phyloP scores from a whole-genome alignment of 2,797 vertebrate species.

The Coluber constrictor region DNA sequence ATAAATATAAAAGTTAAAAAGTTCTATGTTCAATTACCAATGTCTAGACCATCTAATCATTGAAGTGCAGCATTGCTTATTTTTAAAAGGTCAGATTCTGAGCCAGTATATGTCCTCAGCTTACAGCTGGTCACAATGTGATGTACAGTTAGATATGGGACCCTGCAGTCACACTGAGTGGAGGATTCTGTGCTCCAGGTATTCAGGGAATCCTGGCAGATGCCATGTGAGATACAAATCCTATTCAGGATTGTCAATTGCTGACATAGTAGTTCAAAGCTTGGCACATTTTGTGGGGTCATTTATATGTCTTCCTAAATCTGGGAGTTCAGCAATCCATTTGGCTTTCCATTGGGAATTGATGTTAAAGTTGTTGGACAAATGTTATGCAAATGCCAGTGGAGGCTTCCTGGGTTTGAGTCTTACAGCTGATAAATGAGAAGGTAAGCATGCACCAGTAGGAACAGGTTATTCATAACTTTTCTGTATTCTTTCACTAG shows the following conservation, averaged over 20 bases:
- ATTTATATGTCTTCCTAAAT: background rate
- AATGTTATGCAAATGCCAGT: background rate
- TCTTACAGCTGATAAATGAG: background rate
- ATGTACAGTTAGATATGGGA: background rate
- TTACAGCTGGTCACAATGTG: background rate
- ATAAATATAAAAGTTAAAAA: background rate
- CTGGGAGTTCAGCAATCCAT: background rate
- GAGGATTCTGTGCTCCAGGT: background rate
- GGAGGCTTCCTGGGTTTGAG: background rate
- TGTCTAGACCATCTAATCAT: background rate
- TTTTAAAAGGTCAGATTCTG: background rate
- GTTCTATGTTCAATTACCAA: background rate
- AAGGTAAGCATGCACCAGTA: background rate
- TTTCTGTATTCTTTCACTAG: background rate
- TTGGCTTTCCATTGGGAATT: background rate
- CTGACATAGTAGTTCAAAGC: background rate
- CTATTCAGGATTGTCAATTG: background rate
- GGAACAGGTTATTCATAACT: background rate
- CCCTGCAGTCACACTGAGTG: background rate
- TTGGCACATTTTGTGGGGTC: background rate
- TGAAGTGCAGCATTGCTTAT: background rate
- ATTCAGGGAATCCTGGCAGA: background rate
- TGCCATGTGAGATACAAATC: background rate
- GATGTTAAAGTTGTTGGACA: too few relatives aligned
- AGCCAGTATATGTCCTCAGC: background rate